Base-by-base conservation (phyloP, 2,113 vertebrate genomes). In the Notarius lentiginosus region DNA sequence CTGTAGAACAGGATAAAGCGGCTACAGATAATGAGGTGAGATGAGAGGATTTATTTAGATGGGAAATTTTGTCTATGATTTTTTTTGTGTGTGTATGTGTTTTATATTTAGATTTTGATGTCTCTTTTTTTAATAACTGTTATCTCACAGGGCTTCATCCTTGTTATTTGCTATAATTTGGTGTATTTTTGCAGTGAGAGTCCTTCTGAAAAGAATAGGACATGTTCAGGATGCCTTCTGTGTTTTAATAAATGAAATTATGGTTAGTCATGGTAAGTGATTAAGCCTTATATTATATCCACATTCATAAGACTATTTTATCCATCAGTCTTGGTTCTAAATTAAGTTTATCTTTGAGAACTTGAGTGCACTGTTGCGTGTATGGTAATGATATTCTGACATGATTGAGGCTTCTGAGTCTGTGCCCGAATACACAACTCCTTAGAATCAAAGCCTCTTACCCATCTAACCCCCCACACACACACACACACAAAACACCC, bases 341-440 rank as follows among this genome's bases (percentile, higher is more conserved):
- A 51, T 77, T 56, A 47, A n/a, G 77, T 18, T 70, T 81, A 20
- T 86, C 51, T 10, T 61, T 47, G 18, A 61, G 55, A 15, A 61
- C 63, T 7, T 0, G 1, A 81, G 47, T 84, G 24, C 73, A 66
- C 70, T 55, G 82, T 56, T 76, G 70, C 2, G 2, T 84, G 55
- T 84, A 87, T 91, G 88, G 61, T 88, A 89, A 85, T 91, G 82
- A 77, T 81, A 84, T 72, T 72, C 58, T 83, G 51, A 82, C 58
- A 55, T 63, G 49, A 88, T 15, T 51, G 41, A 47, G 8, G 77
- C 79, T 20, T 70, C 51, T 65, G 91, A 93, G 93, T 95, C 95
- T 94, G 93, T 88, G 91, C 91, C 92, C 93, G 94, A 95, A 96
- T 96, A 96, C 95, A 96, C 96, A 96, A 94, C 88, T 86, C 79